Conservation (phyloP, 1,140 invertebrate genomes). For the Drosophila mauritiana region DNA sequence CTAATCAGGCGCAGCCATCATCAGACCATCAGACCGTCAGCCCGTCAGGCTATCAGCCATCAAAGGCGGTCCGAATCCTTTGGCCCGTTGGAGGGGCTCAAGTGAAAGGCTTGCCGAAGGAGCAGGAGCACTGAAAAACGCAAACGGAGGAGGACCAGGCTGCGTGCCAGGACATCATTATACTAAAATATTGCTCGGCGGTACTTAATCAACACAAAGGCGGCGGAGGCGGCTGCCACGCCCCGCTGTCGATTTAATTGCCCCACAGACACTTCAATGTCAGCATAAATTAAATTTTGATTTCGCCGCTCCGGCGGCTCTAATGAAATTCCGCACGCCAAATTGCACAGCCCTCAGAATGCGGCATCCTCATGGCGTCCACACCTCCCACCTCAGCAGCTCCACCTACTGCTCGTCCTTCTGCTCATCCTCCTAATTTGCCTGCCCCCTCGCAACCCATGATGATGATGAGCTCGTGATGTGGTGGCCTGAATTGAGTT, state of each 20-base stretch:
- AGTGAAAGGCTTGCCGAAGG: conserved; percentile 12
- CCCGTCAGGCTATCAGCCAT: conserved; percentile 35
- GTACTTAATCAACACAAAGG: conserved; percentile 60
- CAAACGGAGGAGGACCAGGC: not conserved
- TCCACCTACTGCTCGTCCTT: not conserved
- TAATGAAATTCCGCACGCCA: conserved; percentile 70
- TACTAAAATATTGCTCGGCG: conserved; percentile 55
- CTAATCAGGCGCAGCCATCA: conserved; percentile 34
- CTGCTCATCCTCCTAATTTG: not conserved
- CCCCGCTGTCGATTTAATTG: conserved; percentile 69
- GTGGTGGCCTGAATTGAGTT: conserved; percentile 60
- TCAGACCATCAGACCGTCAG: not conserved
- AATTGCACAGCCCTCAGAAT: conserved; percentile 47
- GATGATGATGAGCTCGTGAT: conserved; percentile 58
- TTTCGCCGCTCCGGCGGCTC: conserved; percentile 47
- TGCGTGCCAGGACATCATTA: conserved; percentile 59
- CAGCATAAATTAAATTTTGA: conserved; percentile 80
- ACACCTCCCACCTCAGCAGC: not conserved
- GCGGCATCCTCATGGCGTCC: conserved; percentile 17
- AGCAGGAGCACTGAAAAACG: conserved; percentile 1
- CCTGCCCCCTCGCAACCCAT: conserved; percentile 17
- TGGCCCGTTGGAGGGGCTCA: conserved; percentile 15
- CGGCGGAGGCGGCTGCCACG: conserved; percentile 19
- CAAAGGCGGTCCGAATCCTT: conserved; percentile 41
- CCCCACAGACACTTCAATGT: conserved; percentile 74